Base-by-base conservation (phyloP, 2,888 invertebrate genomes). In the Epistrophella euchroma region DNA sequence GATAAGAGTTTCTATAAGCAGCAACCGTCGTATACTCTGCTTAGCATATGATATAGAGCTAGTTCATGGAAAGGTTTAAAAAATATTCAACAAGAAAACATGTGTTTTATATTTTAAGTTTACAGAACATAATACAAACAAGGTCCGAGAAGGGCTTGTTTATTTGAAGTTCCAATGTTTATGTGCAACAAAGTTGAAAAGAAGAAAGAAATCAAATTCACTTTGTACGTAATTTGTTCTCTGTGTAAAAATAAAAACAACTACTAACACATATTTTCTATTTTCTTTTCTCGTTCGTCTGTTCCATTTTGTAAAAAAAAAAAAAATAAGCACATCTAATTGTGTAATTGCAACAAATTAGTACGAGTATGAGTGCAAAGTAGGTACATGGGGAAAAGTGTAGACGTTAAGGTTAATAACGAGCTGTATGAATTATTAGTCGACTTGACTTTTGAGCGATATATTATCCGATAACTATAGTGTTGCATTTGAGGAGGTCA, bases 291-390 rank as follows among this genome's bases (percentile, higher is more conserved):
- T 13, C 4, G 17, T 43, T 6, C 35, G 22, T 72, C 7, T 19
- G 1, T 2, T 19, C 13, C 10, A 0, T 40, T 60, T 22, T 15
- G 40, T 11, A 17, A 2, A 56, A 55, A 28, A 40, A 55, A 10
- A 55, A 55, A 55, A 11, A 13, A 47, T 64, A 78, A 78, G 56
- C 56, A 19, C 83, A 40, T 75, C 66, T 78, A 71, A 84, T 71
- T 84, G 74, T 71, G 64, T 79, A 84, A 83, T 79, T 68, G 70
- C 45, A 77, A 45, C n/a, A 52, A 82, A 68, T 35, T n/a, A 19
- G 47, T 17, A 22, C 7, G 22, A 15, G 19, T 15, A 5, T 9
- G 9, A 7, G 32, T 32, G 9, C 7, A 2, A 9, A 32, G 6
- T 32, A 9, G 32, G 64, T 58, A 60, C 60, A 56, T 60, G 37